A percentile compares a stretch with the other conserved stretches of the same genome.
These are phyloP conservation scores for rat (Rattus norvegicus) DNA, from an alignment of 2,113 vertebrate genomes.

Conservation along the genomic window DNA sequence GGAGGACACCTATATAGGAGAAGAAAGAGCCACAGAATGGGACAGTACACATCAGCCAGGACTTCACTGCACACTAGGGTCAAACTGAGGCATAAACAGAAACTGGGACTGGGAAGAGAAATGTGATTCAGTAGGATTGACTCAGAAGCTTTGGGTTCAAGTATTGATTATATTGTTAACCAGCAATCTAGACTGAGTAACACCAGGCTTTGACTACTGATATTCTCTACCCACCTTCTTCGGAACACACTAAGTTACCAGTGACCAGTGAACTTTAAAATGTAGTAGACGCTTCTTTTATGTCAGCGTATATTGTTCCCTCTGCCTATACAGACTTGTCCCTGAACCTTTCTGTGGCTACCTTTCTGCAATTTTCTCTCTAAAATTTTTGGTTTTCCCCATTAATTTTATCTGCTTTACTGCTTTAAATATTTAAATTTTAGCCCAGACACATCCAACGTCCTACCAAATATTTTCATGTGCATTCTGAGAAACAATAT, in stretches of 20 bases:
- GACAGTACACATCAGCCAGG: neutral
- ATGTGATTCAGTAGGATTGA: neutral
- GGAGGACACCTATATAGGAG: neutral
- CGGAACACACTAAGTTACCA: neutral
- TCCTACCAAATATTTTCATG: neutral
- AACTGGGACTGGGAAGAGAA: neutral
- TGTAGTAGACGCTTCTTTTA: neutral
- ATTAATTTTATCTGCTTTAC: neutral
- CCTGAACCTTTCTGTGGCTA: neutral
- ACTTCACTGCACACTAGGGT: neutral
- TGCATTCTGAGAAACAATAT: neutral
- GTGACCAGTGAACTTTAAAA: neutral
- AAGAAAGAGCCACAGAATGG: neutral
- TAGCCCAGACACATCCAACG: neutral
- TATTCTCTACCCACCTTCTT: neutral
- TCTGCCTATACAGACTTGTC: neutral
- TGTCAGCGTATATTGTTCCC: neutral
- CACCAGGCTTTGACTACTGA: neutral
- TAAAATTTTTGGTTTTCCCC: neutral
- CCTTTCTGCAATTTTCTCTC: neutral
- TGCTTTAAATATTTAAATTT: constrained; percentile 1
- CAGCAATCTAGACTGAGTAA: neutral
- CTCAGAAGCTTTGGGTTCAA: neutral
- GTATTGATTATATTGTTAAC: neutral
- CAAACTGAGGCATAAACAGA: neutral